Conservation (phyloP, 1,140 invertebrate genomes). For the Nebria ingens region DNA sequence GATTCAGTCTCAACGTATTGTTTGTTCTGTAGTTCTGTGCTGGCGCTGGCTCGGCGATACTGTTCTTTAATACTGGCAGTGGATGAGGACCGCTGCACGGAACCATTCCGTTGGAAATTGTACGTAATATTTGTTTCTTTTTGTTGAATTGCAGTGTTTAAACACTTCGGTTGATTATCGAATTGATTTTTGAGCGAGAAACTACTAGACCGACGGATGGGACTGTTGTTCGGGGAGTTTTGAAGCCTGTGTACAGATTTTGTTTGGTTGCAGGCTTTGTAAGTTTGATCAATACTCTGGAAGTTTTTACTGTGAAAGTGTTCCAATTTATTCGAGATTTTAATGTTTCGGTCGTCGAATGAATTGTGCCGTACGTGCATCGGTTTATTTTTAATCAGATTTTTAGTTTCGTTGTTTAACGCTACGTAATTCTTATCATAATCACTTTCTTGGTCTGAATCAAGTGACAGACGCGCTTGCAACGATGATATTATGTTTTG, state of each 20-base stretch:
- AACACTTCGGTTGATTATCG: conserved; percentile 22
- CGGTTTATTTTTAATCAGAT: conserved; percentile 29
- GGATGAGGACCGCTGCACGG: conserved; percentile 29
- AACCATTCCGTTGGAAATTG: conserved; percentile 22
- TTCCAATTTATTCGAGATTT: conserved; percentile 32
- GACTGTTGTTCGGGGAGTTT: conserved; percentile 32
- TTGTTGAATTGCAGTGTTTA: conserved; percentile 17
- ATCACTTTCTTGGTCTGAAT: conserved; percentile 29
- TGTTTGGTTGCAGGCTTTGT: conserved; percentile 21
- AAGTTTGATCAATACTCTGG: conserved; percentile 34
- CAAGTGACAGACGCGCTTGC: conserved; percentile 40
- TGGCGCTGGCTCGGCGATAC: conserved; percentile 17
- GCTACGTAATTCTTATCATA: conserved; percentile 25
- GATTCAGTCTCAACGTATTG: conserved; percentile 31
- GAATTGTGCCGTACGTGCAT: conserved; percentile 40
- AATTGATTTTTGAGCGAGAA: conserved; percentile 30
- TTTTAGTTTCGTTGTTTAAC: conserved; percentile 30
- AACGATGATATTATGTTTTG: conserved; percentile 56
- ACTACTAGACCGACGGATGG: conserved; percentile 31
- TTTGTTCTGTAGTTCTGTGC: conserved; percentile 25
- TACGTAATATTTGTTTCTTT: conserved; percentile 24
- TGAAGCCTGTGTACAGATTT: conserved; percentile 26
- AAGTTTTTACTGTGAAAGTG: conserved; percentile 33
- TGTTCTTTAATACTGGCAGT: conserved; percentile 27
- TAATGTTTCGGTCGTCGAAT: conserved; percentile 34